Percentiles rank a stretch among this genome's conserved stretches.
phyloP scores from a whole-genome alignment of 2,888 invertebrate species.

The Biston stratarius region DNA sequence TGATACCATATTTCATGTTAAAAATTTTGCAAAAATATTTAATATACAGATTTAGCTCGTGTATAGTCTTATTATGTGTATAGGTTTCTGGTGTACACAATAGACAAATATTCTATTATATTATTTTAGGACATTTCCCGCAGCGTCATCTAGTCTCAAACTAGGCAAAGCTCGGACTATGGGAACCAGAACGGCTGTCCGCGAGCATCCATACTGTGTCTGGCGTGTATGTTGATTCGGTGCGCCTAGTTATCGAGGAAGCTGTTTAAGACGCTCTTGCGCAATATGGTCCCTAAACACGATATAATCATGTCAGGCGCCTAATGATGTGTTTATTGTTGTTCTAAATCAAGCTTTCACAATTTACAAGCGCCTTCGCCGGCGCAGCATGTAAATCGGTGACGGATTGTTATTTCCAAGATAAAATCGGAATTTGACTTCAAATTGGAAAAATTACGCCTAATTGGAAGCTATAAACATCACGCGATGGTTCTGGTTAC shows the following conservation, averaged over 20 bases:
- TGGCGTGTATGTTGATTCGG: constrained; percentile 25
- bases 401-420: constrained; percentile 23
- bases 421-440: constrained; percentile 23
- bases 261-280: constrained; percentile 32
- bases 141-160: too few species aligned
- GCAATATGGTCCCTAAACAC: constrained; percentile 35
- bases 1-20: too few species aligned
- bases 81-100: too few species aligned
- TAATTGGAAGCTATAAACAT: constrained; percentile 26
- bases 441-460: constrained; percentile 25
- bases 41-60: too few species aligned
- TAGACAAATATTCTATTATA: too few species aligned
- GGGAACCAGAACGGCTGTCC: neutral
- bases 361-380: constrained; percentile 29
- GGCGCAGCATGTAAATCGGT: constrained; percentile 21
- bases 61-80: too few species aligned
- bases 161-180: too few species aligned
- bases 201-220: constrained; percentile 21
- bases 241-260: constrained; percentile 35
- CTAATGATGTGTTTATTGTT: constrained; percentile 38
- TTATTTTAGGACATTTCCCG: too few species aligned
- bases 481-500: neutral
- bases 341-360: constrained; percentile 36
- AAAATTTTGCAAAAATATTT: too few species aligned
- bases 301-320: constrained; percentile 29